A percentile compares a stretch with the other conserved stretches of the same genome.
These are phyloP conservation scores for Phlogophora meticulosa DNA, from an alignment of 2,888 invertebrate genomes.

Conservation along the genomic window DNA sequence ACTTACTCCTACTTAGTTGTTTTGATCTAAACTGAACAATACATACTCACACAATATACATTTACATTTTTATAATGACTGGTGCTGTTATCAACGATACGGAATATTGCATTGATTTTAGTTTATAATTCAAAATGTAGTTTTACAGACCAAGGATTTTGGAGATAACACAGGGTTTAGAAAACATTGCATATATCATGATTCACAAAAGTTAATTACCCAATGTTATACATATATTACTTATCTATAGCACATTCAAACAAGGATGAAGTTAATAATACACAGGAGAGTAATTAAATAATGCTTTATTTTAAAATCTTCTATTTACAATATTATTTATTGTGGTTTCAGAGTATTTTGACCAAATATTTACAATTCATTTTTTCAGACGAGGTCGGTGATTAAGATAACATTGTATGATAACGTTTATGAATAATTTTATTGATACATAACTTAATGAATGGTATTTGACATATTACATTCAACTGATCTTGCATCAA, in stretches of 20 bases:
- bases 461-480: not conserved
- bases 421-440: not conserved
- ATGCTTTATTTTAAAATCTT: conserved; percentile 67
- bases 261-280: conserved; percentile 21
- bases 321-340: conserved; percentile 61
- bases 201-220: conserved; percentile 8
- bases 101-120: not conserved
- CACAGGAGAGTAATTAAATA: conserved; percentile 65
- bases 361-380: conserved; percentile 58
- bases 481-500: conserved; percentile 1
- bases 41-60: not conserved
- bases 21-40: conserved; percentile 14
- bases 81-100: not conserved
- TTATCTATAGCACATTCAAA: not conserved
- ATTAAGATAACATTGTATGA: conserved; percentile 22
- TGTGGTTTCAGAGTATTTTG: conserved; percentile 40
- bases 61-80: not conserved
- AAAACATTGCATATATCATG: not conserved
- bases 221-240: not conserved
- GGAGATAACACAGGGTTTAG: not conserved
- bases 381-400: conserved; percentile 36
- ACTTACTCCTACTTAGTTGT: conserved; percentile 15
- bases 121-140: conserved; percentile 1
- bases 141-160: not conserved
- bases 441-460: conserved; percentile 5